These are phyloP conservation scores for Diplolepis rosae DNA, from an alignment of 2,888 invertebrate genomes.

Conservation along the genomic window DNA sequence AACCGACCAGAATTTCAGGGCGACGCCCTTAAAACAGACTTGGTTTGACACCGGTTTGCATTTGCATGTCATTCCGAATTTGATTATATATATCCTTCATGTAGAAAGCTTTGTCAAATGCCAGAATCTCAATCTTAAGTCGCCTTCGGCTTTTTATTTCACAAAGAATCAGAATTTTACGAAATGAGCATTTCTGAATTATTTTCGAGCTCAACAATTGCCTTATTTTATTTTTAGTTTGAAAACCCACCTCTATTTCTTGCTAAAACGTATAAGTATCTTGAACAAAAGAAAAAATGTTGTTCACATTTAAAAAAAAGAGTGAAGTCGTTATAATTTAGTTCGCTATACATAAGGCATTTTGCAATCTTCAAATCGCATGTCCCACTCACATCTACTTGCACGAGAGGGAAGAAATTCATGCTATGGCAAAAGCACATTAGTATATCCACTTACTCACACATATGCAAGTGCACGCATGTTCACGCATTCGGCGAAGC, in stretches of 20 bases:
- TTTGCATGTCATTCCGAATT: slow-evolving; percentile 65
- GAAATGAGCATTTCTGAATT: too few relatives aligned
- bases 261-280: too few relatives aligned
- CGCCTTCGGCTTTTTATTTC: not conserved
- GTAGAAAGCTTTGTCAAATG: slow-evolving; percentile 1
- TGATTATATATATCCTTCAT: slow-evolving; percentile 37
- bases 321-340: not conserved
- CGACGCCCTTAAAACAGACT: slow-evolving; percentile 67
- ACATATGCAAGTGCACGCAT: slow-evolving; percentile 35
- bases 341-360: too few relatives aligned
- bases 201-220: too few relatives aligned
- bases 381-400: slow-evolving; percentile 54
- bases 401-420: slow-evolving; percentile 33
- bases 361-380: slow-evolving; percentile 56
- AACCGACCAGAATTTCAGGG: slow-evolving; percentile 67
- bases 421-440: slow-evolving; percentile 47
- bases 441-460: slow-evolving; percentile 27
- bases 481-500: slow-evolving; percentile 33
- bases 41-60: slow-evolving; percentile 54
- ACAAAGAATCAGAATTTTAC: not conserved
- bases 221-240: too few relatives aligned
- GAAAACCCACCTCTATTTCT: too few relatives aligned
- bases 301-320: not conserved
- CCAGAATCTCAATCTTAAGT: not conserved
- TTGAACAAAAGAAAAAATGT: not conserved